Evolutionary conservation across 2,888 invertebrate species (phyloP), one percentile per base, ranked within the genome.

Genomic region (Cremastinae sp.): DNA sequence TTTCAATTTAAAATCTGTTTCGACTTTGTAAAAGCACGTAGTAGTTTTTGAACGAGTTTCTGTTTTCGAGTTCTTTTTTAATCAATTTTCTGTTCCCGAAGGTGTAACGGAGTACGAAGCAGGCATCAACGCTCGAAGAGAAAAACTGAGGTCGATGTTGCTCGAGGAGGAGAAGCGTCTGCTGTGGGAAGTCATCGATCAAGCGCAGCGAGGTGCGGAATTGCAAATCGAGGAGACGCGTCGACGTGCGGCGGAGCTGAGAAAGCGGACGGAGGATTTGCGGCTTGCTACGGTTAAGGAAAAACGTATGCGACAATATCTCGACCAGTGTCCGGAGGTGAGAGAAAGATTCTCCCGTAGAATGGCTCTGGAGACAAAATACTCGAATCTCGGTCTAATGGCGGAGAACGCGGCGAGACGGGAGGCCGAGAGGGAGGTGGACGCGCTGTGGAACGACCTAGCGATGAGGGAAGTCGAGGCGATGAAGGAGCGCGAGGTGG

Each of bases 361-460:
- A 43, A 90, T 91, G 9, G 90, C 91, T 0, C 90, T 90, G 39
- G 92, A 93, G 76, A 90, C 91, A 0, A 91, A 92, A 80, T 87
- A 91, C 51, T 89, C 91, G 1, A 93, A 93, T 78, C 86, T 92
- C 56, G 92, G 92, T 80, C 94, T 94, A 88, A 93, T 94, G 43
- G 89, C 89, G 59, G 93, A 94, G 85, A 93, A 93, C 71, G 88
- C 91, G 79, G 90, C 92, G 0, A 89, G 88, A 71, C 90, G 90
- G 66, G 88, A 91, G 87, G 90, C 91, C 0, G 92, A 93, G 79
- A 90, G 85, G 2, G 93, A 93, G 84, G 80, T 92, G 1, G 93
- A 94, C 55, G 90, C 87, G 51, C 91, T 94, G 91, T 94, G 94
- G 94, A 85, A 92, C 59, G 90, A 91, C 39, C 87, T 93, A n/a